A percentile compares a stretch with the other conserved stretches of the same genome.
Conservation (phyloP, 2,113 vertebrate species). For the Scortum barcoo region DNA sequence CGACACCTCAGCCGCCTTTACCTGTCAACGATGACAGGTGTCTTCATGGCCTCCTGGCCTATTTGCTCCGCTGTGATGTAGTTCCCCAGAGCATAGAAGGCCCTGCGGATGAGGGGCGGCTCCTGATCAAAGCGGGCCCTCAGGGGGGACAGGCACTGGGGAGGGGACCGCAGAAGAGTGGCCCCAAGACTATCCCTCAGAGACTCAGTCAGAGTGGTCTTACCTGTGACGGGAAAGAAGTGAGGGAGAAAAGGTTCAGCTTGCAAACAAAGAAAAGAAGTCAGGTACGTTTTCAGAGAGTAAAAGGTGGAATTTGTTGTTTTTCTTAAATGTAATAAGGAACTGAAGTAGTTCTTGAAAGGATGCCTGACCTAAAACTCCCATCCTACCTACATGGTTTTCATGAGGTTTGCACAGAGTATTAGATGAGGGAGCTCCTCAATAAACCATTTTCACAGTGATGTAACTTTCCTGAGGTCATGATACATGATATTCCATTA, state of each 20-base stretch:
- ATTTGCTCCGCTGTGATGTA: constrained; percentile 93
- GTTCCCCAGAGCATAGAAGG: constrained; percentile 94
- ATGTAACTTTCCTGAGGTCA: constrained; percentile 74
- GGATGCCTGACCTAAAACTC: constrained; percentile 16
- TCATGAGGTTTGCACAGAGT: constrained; percentile 40
- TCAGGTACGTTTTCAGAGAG: background rate
- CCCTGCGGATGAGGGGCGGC: constrained; percentile 89
- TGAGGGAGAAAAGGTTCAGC: background rate
- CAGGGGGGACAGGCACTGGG: constrained; percentile 87
- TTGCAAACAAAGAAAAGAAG: background rate
- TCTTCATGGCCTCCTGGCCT: constrained; percentile 76
- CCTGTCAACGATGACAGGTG: constrained; percentile 94
- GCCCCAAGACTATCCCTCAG: constrained; percentile 86
- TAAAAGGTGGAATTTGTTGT: background rate
- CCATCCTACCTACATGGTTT: constrained; percentile 25
- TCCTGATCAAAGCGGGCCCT: constrained; percentile 90
- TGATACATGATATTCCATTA: constrained; percentile 76
- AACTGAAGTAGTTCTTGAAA: constrained; percentile 19
- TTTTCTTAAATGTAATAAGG: constrained; percentile 3
- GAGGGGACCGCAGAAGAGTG: constrained; percentile 88
- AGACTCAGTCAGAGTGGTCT: constrained; percentile 91
- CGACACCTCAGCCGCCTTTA: constrained; percentile 62
- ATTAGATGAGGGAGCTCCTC: constrained; percentile 48
- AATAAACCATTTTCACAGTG: constrained; percentile 64
- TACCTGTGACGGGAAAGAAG: constrained; percentile 83